phyloP scores from a whole-genome alignment of 2,113 vertebrate genomes.

The Dryoscopus gambensis region DNA sequence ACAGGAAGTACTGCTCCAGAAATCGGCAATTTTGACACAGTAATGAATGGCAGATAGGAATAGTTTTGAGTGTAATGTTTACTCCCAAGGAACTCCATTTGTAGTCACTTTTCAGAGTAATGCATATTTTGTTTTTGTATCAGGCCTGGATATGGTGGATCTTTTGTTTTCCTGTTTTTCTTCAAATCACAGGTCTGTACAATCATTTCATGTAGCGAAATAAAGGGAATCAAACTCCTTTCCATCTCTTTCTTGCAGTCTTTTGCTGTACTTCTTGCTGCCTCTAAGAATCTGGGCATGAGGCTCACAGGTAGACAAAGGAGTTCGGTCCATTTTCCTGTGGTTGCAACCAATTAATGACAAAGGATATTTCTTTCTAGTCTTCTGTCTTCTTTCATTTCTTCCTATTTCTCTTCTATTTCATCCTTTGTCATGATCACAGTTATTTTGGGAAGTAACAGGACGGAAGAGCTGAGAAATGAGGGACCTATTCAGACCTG shows the following conservation, averaged over 20 bases:
- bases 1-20: background rate
- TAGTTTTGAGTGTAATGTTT: background rate
- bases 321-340: background rate
- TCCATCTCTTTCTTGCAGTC: background rate
- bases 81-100: background rate
- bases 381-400: background rate
- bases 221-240: background rate
- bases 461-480: background rate
- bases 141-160: background rate
- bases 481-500: background rate
- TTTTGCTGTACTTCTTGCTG: background rate
- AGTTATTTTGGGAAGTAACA: background rate
- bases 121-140: background rate
- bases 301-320: background rate
- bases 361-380: background rate
- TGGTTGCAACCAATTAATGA: fast-evolving
- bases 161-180: background rate
- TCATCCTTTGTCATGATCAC: background rate
- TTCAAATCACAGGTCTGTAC: background rate
- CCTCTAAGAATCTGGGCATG: background rate
- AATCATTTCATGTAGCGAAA: background rate
- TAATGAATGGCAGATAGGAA: background rate
- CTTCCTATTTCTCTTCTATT: background rate
- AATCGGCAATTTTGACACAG: background rate
- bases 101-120: background rate